Base-by-base conservation (phyloP, 2,888 invertebrate species). In the Drosophila buzzatii region DNA sequence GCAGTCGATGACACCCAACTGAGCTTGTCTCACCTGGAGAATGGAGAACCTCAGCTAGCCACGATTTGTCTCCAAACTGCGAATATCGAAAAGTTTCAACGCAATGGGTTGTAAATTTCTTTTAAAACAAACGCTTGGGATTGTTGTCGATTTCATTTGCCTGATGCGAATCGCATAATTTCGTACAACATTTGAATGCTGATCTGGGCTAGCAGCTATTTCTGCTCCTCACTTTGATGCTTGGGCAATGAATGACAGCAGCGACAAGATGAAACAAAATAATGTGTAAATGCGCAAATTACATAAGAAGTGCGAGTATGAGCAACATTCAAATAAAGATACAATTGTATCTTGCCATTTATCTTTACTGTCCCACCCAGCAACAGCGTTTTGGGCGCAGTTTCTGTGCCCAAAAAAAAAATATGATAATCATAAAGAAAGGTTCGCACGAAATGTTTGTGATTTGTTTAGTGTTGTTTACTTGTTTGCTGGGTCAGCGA, bases 311-410 rank as follows among this genome's bases (percentile, higher is more conserved):
- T 74, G 57, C 71, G 69, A 69, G 64, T 73, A 65, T 70, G 76
- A 61, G 61, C 58, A 55, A 58, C 71, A 63, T 68, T 57, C 58
- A 76, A 74, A 70, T 72, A 71, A 64, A 85, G 81, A 82, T 77
- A 85, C 85, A 85, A 85, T 86, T 86, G 85, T 86, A 85, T 86
- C 86, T 81, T 66, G 51, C 47, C 72, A 84, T 85, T 85, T 84
- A 84, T 85, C 84, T 83, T 31, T 18, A 61, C 56, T 45, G 45
- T 42, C 18, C 52, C 65, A 49, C 27, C 35, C 52, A 18, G 2
- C 33, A 18, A 8, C 35, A 27, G 4, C 27, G 12, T 55, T 66
- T 47, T 64, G 76, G 79, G 78, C 61, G 75, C 78, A 58, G 77
- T 51, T 72, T 44, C 47, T 51, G 65, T 71, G 12, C 39, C 51